Conservation (phyloP, 2,888 invertebrate genomes). For the Gymnosoma rotundatum region DNA sequence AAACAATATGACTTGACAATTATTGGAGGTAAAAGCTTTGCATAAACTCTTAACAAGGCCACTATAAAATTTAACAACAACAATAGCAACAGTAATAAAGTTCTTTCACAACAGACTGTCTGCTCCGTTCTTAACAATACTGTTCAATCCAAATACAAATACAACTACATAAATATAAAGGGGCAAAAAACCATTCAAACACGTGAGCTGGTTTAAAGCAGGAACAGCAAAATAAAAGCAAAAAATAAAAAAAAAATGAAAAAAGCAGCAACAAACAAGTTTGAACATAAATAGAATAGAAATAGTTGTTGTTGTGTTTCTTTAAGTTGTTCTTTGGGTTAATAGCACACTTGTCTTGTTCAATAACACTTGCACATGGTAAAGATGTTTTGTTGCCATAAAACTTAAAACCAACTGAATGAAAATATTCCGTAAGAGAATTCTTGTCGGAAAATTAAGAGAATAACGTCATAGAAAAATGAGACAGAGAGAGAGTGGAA, state of each 20-base stretch:
- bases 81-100: slow-evolving; percentile 19
- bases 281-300: slow-evolving; percentile 39
- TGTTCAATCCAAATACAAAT: too few species aligned
- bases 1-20: slow-evolving; percentile 12
- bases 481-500: not conserved
- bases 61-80: slow-evolving; percentile 28
- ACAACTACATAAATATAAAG: slow-evolving; percentile 2
- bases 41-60: slow-evolving; percentile 63
- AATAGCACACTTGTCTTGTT: slow-evolving; percentile 82
- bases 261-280: slow-evolving; percentile 27
- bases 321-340: slow-evolving; percentile 80
- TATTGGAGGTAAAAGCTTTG: not conserved
- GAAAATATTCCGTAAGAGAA: slow-evolving; percentile 21
- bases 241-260: not conserved
- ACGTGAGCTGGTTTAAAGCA: slow-evolving; percentile 58
- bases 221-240: slow-evolving; percentile 43
- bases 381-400: slow-evolving; percentile 46
- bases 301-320: not conserved
- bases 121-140: slow-evolving; percentile 9
- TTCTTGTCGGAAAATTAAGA: slow-evolving; percentile 6
- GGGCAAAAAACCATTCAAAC: slow-evolving; percentile 18
- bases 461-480: not conserved
- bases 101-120: slow-evolving; percentile 47
- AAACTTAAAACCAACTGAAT: slow-evolving; percentile 14
- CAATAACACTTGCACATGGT: slow-evolving; percentile 72